phyloP scores from a whole-genome alignment of 2,797 vertebrate species.

The Anomalospiza imberbis region DNA sequence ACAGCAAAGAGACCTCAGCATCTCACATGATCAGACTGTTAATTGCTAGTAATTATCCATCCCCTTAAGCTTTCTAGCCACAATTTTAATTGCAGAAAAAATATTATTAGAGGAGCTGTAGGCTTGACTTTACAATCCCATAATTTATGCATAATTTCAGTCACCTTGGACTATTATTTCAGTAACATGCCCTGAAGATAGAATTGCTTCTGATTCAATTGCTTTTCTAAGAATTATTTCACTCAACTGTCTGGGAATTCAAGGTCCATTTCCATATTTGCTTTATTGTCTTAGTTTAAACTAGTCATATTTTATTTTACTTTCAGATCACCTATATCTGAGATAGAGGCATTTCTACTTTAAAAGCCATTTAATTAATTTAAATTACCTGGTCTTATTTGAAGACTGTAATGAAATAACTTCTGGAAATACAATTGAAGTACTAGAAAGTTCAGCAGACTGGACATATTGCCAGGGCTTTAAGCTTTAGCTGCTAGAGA shows the following conservation, averaged over 20 bases:
- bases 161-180: background rate
- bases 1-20: background rate
- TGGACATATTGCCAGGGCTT: background rate
- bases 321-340: background rate
- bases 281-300: background rate
- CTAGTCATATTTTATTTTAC: background rate
- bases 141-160: slow-evolving; percentile 2
- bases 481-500: background rate
- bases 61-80: background rate
- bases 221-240: background rate
- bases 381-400: background rate
- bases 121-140: background rate
- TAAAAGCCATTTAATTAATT: background rate
- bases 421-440: background rate
- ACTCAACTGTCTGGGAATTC: background rate
- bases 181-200: background rate
- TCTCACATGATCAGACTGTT: background rate
- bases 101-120: background rate
- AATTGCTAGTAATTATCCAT: slow-evolving; percentile 36
- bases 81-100: slow-evolving; percentile 40
- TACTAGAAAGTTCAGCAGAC: background rate
- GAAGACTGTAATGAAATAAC: background rate
- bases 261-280: background rate
- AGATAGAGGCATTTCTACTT: background rate
- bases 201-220: background rate